Evolutionary conservation across 2,888 invertebrate genomes (phyloP).

Genomic region (Corythucha ciliata): DNA sequence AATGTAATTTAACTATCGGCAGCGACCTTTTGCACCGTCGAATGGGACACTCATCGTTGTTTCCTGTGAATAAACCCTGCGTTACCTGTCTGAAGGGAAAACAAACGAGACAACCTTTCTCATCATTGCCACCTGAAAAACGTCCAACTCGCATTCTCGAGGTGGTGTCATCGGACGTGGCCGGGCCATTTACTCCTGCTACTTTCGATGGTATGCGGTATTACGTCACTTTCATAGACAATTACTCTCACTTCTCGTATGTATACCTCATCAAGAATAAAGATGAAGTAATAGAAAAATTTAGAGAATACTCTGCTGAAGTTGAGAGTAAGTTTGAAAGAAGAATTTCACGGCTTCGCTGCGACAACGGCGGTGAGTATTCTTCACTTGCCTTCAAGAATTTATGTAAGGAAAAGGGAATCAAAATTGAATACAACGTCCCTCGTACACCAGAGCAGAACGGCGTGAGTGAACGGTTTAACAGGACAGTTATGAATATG

Average conservation of each 20-base stretch:
- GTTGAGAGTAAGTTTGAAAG: not conserved
- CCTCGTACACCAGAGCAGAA: slow-evolving; percentile 8
- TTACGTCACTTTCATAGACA: slow-evolving; percentile 7
- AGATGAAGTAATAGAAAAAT: slow-evolving; percentile 3
- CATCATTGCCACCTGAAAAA: not conserved
- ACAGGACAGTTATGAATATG: slow-evolving; percentile 8
- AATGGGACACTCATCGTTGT: slow-evolving; percentile 7
- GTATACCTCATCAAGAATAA: not conserved
- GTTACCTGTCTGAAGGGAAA: slow-evolving; percentile 8
- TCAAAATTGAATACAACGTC: not conserved
- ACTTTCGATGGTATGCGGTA: slow-evolving; percentile 6
- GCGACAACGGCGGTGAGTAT: slow-evolving; percentile 7
- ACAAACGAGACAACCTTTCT: slow-evolving; percentile 10
- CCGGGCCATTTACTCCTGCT: slow-evolving; percentile 4
- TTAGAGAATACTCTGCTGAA: not conserved
- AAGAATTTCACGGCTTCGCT: not conserved
- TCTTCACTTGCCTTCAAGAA: not conserved
- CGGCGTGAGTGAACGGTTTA: too few relatives aligned
- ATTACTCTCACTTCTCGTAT: slow-evolving; percentile 2
- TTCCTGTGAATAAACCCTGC: not conserved
- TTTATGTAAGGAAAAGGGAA: slow-evolving; percentile 4
- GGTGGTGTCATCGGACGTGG: not conserved
- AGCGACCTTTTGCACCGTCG: not conserved
- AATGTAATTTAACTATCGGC: too few relatives aligned
- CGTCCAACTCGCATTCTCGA: not conserved